A percentile compares a stretch with the other conserved stretches of the same genome.
phyloP scores from a whole-genome alignment of 2,113 vertebrate species.

The Python bivittatus region DNA sequence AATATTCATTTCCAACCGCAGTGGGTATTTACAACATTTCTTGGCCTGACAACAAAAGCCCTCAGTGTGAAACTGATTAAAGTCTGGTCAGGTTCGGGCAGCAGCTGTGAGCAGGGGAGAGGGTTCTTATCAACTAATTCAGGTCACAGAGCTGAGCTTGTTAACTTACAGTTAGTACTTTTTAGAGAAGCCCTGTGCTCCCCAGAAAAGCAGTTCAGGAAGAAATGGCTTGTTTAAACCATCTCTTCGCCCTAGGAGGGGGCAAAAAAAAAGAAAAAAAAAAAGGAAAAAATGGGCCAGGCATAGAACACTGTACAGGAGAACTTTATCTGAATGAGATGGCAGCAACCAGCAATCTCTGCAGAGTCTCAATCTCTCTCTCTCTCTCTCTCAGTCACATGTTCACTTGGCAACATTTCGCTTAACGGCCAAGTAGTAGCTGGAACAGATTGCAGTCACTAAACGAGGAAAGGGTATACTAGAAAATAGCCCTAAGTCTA shows the following conservation, averaged over 20 bases:
- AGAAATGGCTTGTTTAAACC: neutral
- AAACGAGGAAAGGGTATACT: neutral
- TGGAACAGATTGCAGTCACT: neutral
- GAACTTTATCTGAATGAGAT: too few species aligned
- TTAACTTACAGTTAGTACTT: neutral
- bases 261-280: too few species aligned
- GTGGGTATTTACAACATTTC: neutral
- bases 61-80: neutral
- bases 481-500: neutral
- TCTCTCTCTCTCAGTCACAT: too few species aligned
- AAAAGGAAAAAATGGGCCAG: too few species aligned
- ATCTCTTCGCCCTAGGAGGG: neutral
- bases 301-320: too few species aligned
- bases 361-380: too few species aligned
- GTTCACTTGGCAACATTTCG: neutral
- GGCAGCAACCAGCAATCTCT: too few species aligned
- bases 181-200: neutral
- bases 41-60: neutral
- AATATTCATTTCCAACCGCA: neutral
- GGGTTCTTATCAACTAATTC: neutral
- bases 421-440: neutral
- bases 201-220: neutral
- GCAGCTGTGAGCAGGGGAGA: neutral
- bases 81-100: neutral
- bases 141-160: neutral